Evolutionary conservation across 2,888 invertebrate genomes (phyloP).

Genomic region (Dorcus hopei): DNA sequence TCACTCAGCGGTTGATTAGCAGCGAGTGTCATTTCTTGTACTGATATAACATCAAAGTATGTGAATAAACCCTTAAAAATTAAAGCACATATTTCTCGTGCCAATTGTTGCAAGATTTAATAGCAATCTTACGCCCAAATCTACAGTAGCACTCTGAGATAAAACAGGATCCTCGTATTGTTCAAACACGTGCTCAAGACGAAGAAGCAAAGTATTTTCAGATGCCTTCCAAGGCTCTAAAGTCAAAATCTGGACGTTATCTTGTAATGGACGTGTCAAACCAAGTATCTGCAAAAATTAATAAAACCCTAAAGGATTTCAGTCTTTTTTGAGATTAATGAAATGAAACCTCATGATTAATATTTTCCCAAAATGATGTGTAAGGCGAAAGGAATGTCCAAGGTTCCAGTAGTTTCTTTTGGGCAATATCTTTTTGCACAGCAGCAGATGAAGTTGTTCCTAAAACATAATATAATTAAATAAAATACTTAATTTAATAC

Average conservation of each 20-base stretch:
- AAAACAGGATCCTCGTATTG: constrained; percentile 56
- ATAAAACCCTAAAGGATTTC: neutral
- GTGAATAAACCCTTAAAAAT: constrained; percentile 45
- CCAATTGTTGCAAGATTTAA: neutral
- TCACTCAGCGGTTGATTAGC: constrained; percentile 58
- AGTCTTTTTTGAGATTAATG: constrained; percentile 37
- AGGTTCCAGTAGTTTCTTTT: constrained; percentile 57
- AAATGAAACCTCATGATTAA: constrained; percentile 23
- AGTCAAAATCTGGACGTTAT: constrained; percentile 70
- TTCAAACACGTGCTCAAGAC: constrained; percentile 74
- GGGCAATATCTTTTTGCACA: constrained; percentile 49
- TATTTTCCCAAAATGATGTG: constrained; percentile 7
- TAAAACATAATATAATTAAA: constrained; percentile 4
- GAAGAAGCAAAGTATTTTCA: constrained; percentile 56
- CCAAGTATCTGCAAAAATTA: constrained; percentile 50
- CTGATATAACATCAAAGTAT: constrained; percentile 40
- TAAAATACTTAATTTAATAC: neutral
- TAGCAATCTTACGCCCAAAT: constrained; percentile 49
- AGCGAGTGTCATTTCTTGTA: constrained; percentile 49
- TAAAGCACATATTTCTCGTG: neutral
- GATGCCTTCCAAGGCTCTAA: constrained; percentile 67
- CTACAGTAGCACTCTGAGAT: constrained; percentile 54
- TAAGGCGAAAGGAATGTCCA: constrained; percentile 54
- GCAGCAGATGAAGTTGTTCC: constrained; percentile 34
- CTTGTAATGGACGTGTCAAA: constrained; percentile 55